Conservation (phyloP, 2,888 invertebrate species). For the Lucinisca nassula region DNA sequence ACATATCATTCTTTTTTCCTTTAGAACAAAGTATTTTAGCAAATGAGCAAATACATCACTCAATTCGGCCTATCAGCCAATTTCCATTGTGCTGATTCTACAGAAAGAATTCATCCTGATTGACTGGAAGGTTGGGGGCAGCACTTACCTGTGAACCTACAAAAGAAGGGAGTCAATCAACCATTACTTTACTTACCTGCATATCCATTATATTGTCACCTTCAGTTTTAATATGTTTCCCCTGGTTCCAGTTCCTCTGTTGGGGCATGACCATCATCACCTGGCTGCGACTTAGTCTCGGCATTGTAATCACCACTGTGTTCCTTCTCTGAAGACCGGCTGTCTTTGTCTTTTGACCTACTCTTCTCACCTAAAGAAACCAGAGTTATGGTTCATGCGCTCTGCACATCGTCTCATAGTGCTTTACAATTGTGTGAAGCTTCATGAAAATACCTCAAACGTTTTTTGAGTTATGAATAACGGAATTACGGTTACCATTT, state of each 20-base stretch:
- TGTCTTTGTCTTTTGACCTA: not conserved
- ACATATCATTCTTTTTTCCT: too few species aligned
- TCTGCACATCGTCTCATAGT: too few species aligned
- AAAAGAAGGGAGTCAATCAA: conserved; percentile 34
- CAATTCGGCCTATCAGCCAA: too few species aligned
- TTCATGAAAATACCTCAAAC: too few species aligned
- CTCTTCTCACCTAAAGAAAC: conserved; percentile 9
- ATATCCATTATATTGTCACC: conserved; percentile 56
- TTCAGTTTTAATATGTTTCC: conserved; percentile 55
- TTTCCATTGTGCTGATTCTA: too few species aligned
- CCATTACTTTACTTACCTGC: conserved; percentile 57
- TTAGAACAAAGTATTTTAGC: too few species aligned
- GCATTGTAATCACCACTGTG: not conserved
- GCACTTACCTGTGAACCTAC: conserved; percentile 69
- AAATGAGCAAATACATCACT: too few species aligned
- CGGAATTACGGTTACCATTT: too few species aligned
- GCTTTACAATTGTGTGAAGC: too few species aligned
- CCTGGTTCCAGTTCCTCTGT: conserved; percentile 26
- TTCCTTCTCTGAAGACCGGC: not conserved
- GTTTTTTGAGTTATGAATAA: too few species aligned
- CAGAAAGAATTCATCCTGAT: not conserved
- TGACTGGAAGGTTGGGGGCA: not conserved
- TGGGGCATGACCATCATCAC: not conserved
- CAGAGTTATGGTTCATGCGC: too few species aligned
- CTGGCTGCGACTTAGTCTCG: not conserved